Base-by-base conservation (phyloP, 2,888 invertebrate species). In the Clistopyga incitator region DNA sequence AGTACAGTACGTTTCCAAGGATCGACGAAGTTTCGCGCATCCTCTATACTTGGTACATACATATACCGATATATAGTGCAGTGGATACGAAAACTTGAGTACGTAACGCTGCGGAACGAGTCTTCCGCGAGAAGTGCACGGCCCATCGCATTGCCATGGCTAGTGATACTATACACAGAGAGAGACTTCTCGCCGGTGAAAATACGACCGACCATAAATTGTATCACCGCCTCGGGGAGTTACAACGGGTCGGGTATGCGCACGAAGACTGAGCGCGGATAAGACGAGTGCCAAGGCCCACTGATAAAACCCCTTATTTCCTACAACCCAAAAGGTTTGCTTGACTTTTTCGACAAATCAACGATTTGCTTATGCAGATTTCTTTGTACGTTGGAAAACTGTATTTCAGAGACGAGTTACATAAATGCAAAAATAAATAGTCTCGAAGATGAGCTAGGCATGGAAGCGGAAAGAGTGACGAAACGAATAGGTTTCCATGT, bases 151-250 rank as follows among this genome's bases (percentile, higher is more conserved):
- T 61, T 18, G 34, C 34, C 59, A 18, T 61, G 38, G 18, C 59
- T 34, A 25, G 25, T 56, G 25, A 23, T 6, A 29, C 29, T 59
- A n/a, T 25, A 25, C 29, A 25, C 29, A 59, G 59, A 71, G 76
- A 67, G 61, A 78, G 77, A 80, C 79, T 79, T 77, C 71, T 71
- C 72, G 59, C 38, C 47, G 65, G 65, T 15, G 78, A 80, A 84
- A 80, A 80, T 84, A 84, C 83, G 83, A 74, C 61, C 76, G 64
- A 78, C 80, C 68, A 80, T 84, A 84, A 84, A 84, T 84, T 78
- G 83, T 84, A 84, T 84, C 83, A 78, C 80, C 74, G 72, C 78
- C 82, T 47, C 54, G 25, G 25, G 68, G 78, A 80, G 72, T 84
- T 84, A 67, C 71, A 75, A 29, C 45, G 59, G 54, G 13, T 29